Conservation (phyloP, 2,113 vertebrate species). For the Drymodes brunneopygia region DNA sequence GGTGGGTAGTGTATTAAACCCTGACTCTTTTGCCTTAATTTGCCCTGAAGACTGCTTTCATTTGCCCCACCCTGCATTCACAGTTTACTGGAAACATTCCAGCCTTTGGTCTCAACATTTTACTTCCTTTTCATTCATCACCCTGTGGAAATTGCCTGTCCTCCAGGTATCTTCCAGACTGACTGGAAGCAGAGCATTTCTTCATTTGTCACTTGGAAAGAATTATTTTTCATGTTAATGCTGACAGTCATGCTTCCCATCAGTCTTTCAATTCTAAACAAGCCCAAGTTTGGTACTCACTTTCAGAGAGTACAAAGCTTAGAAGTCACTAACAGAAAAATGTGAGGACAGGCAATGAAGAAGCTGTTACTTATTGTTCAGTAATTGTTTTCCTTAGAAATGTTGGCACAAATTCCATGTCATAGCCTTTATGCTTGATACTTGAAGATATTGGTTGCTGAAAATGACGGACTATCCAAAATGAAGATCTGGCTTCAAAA, state of each 20-base stretch:
- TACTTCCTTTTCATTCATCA: slow-evolving; percentile 60
- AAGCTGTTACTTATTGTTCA: background rate
- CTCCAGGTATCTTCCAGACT: slow-evolving; percentile 32
- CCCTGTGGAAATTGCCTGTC: slow-evolving; percentile 32
- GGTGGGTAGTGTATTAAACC: background rate
- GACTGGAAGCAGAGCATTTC: slow-evolving; percentile 16
- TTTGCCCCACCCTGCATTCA: slow-evolving; percentile 16
- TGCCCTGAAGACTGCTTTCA: background rate
- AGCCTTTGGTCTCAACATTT: background rate
- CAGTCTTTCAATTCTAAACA: slow-evolving; percentile 28
- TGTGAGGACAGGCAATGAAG: background rate
- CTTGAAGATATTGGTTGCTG: background rate
- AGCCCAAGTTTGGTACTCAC: background rate
- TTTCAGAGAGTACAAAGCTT: background rate
- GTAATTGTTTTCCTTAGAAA: background rate
- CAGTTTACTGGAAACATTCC: slow-evolving; percentile 23
- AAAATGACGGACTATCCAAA: background rate
- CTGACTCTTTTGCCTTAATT: background rate
- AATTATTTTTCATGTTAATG: slow-evolving; percentile 12
- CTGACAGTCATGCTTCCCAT: background rate
- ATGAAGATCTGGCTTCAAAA: background rate
- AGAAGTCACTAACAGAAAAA: background rate
- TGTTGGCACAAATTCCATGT: background rate
- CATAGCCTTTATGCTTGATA: background rate
- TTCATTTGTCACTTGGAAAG: slow-evolving; percentile 18